Base-by-base conservation (phyloP, 2,113 vertebrate species). In the Zosterops hypoxanthus region DNA sequence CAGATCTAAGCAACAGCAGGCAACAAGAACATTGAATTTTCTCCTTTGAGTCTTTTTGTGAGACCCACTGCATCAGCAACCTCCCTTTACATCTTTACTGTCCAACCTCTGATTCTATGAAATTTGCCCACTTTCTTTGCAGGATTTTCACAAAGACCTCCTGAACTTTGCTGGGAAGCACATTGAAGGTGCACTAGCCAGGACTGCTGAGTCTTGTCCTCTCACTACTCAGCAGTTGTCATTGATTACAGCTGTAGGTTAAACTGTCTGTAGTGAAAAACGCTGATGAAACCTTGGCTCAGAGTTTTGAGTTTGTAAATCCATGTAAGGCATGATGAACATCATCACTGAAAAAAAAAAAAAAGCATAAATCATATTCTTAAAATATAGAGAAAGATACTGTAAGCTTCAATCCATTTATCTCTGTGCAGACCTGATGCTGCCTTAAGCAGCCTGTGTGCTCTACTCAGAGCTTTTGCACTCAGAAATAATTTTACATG, bases 11-110 rank as follows among this genome's bases (percentile, higher is more conserved):
- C 60, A 86, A 59, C 90, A 34, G 90, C 82, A 25, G 83, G 91
- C 56, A 29, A 17, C 8, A 90, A 61, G 63, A 98, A 98, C 72
- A 96, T 98, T 90, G 98, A 98, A 95, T 98, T 97, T 89, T 98
- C 98, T 3, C 98, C 97, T 0, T 64, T 98, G 66, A 98, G 97
- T 83, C 96, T 99, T 36, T 96, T 98, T 46, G 95, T 96, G 39
- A 77, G 98, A 95, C 42, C 98, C 17, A 47, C 19, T 26, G 49
- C 22, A 33, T 39, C 28, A 50, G 12, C 23, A 56, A 71, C 4
- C 5, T 70, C 9, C 33, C 49, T 52, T 60, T 59, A 50, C 25
- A 73, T 1, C 34, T 73, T 25, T 25, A 21, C 11, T 46, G 9
- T 15, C 25, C 14, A 47, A 25, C 8, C 21, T 31, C 13, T 39